Conservation (phyloP, 2,113 vertebrate species). For the Australoheros scitulus region DNA sequence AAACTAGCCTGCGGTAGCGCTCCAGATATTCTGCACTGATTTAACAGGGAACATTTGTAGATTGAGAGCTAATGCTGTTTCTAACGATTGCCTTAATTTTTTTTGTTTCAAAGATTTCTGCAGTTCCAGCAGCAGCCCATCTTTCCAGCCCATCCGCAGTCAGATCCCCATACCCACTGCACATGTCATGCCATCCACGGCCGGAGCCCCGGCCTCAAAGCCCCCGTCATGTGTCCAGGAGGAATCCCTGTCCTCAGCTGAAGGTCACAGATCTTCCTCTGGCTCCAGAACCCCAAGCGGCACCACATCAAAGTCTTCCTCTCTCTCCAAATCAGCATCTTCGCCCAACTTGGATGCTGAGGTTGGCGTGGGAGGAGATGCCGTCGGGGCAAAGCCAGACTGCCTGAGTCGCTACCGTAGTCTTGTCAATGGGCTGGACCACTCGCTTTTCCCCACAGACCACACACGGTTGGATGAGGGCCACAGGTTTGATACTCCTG, state of each 20-base stretch:
- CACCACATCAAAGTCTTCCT: constrained; percentile 76
- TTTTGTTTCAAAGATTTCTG: constrained; percentile 81
- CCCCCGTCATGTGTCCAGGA: constrained; percentile 72
- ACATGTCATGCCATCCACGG: constrained; percentile 97
- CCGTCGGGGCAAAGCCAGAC: constrained; percentile 65
- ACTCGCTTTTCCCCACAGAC: constrained; percentile 83
- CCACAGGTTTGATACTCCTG: constrained; percentile 88
- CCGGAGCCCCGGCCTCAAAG: constrained; percentile 84
- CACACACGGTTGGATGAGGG: constrained; percentile 81
- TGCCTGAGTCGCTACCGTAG: constrained; percentile 82
- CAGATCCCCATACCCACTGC: constrained; percentile 95
- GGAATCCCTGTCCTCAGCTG: constrained; percentile 61
- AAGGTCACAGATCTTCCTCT: constrained; percentile 61
- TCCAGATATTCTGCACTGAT: constrained; percentile 42
- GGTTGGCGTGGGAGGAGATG: constrained; percentile 39
- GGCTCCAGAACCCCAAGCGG: constrained; percentile 75
- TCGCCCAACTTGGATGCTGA: constrained; percentile 81
- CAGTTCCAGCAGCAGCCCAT: constrained; percentile 86
- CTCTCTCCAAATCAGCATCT: constrained; percentile 81
- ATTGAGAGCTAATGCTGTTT: constrained; percentile 7
- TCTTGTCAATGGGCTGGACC: constrained; percentile 84
- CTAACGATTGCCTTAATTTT: neutral
- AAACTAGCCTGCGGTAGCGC: constrained; percentile 35
- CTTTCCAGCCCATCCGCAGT: constrained; percentile 94
- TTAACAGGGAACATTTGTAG: constrained; percentile 13